phyloP scores from a whole-genome alignment of 1,140 invertebrate genomes.

The Temnothorax nylanderi region DNA sequence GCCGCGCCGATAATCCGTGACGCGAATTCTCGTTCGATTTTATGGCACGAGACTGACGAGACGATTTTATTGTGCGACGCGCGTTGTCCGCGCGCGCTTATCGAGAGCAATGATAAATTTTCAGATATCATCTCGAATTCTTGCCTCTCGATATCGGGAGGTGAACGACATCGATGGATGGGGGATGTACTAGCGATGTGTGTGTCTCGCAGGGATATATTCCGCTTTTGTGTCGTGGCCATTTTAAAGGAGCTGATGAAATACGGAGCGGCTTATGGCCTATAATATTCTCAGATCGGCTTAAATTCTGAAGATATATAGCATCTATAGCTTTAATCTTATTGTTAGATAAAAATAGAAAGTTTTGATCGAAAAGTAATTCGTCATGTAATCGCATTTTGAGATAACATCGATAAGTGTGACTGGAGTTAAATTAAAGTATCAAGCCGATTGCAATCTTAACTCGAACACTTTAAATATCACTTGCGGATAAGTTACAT shows the following conservation, averaged over 20 bases:
- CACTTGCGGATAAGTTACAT: not conserved
- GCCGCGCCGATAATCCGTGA: constrained; percentile 28
- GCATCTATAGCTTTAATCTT: not conserved
- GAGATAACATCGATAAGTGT: not conserved
- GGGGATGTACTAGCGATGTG: not conserved
- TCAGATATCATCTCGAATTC: constrained; percentile 29
- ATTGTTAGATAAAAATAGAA: not conserved
- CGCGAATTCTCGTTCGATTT: constrained; percentile 48
- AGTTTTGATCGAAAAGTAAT: not conserved
- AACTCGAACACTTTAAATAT: not conserved
- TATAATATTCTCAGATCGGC: constrained; percentile 1
- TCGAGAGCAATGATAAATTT: constrained; percentile 42
- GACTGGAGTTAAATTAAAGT: not conserved
- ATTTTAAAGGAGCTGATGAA: constrained; percentile 1
- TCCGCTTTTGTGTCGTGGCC: constrained; percentile 16
- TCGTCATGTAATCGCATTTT: not conserved
- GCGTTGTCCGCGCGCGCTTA: constrained; percentile 39
- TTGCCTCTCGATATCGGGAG: constrained; percentile 7
- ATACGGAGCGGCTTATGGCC: not conserved
- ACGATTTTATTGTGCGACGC: constrained; percentile 31
- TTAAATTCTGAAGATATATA: not conserved
- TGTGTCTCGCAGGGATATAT: not conserved
- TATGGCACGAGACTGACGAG: constrained; percentile 8
- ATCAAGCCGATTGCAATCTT: too few species aligned
- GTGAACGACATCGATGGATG: constrained; percentile 16